Conservation (phyloP, 2,113 vertebrate genomes). For the Istiophorus platypterus region DNA sequence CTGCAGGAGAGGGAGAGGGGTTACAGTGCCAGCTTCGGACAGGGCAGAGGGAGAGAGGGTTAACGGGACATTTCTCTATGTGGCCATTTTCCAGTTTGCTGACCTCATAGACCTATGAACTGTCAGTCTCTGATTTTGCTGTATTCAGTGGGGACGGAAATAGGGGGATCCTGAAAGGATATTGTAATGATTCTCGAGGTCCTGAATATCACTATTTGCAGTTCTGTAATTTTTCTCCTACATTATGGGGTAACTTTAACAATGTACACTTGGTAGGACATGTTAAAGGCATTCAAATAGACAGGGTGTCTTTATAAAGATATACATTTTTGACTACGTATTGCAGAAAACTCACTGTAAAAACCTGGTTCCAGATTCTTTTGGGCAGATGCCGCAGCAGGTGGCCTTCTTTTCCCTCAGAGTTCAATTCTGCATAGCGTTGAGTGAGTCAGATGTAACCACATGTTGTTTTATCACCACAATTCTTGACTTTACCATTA, state of each 20-base stretch:
- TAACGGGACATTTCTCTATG: conserved; percentile 53
- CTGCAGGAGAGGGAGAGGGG: conserved; percentile 10
- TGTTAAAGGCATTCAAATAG: neutral
- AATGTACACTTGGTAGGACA: neutral
- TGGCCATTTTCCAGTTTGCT: conserved; percentile 48
- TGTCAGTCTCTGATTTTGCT: neutral
- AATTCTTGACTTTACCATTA: neutral
- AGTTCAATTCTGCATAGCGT: neutral
- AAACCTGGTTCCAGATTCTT: neutral
- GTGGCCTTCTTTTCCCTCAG: neutral
- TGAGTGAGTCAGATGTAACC: conserved; percentile 3
- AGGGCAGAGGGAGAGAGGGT: conserved; percentile 21
- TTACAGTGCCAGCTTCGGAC: conserved; percentile 45
- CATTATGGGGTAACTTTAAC: neutral
- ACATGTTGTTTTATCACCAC: conserved; percentile 37
- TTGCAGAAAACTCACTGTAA: neutral
- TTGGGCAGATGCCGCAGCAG: neutral
- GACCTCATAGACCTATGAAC: conserved; percentile 41
- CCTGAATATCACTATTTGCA: neutral
- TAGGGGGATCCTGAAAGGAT: neutral
- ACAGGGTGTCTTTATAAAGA: neutral
- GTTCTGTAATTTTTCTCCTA: neutral
- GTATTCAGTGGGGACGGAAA: conserved; percentile 9
- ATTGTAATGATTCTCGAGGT: neutral
- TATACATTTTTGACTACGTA: neutral